Conservation (phyloP, 2,113 vertebrate species). For the Lethenteron camtschaticum region DNA sequence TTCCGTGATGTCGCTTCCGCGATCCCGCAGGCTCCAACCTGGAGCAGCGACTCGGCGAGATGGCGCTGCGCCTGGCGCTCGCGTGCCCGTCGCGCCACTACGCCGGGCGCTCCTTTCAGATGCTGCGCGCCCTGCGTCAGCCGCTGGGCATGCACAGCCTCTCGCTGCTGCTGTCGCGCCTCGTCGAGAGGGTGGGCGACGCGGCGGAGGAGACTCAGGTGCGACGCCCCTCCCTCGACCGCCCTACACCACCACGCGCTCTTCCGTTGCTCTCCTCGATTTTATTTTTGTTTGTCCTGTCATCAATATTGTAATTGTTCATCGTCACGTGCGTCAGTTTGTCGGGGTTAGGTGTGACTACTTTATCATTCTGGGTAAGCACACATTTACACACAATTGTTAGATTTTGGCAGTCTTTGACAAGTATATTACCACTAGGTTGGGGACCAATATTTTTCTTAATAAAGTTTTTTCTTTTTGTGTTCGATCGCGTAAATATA, state of each 20-base stretch:
- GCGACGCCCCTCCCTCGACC: constrained; percentile 9
- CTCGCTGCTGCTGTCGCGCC: constrained; percentile 67
- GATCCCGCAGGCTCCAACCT: constrained; percentile 61
- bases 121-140: constrained; percentile 76
- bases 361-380: too few species aligned
- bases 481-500: too few species aligned
- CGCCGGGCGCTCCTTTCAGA: constrained; percentile 82
- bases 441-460: too few species aligned
- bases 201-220: constrained; percentile 96
- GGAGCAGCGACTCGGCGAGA: constrained; percentile 86
- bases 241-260: not conserved
- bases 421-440: too few species aligned
- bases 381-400: too few species aligned
- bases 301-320: too few species aligned
- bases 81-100: constrained; percentile 91
- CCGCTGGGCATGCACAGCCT: constrained; percentile 74
- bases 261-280: not conserved
- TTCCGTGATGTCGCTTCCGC: not conserved
- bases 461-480: too few species aligned
- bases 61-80: constrained; percentile 76
- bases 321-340: too few species aligned
- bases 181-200: constrained; percentile 91
- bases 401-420: too few species aligned
- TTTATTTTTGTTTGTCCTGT: not conserved
- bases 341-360: too few species aligned